phyloP scores from a whole-genome alignment of 2,797 vertebrate genomes.

The Bradypus variegatus region DNA sequence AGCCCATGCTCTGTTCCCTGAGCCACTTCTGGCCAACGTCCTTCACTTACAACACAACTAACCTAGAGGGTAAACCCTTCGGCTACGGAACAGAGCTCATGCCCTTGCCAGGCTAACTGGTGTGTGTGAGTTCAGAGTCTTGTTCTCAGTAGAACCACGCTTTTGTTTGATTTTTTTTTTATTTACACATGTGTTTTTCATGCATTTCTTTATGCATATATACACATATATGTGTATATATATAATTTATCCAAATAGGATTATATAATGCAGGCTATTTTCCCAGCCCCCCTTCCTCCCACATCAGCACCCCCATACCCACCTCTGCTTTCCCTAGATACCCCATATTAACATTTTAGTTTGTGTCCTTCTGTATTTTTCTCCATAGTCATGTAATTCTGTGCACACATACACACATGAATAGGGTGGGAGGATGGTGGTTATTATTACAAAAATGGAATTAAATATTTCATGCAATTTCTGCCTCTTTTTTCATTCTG shows the following conservation, averaged over 20 bases:
- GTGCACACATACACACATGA: background rate
- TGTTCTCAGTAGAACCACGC: background rate
- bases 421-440: background rate
- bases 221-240: background rate
- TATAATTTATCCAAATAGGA: background rate
- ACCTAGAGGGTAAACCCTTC: background rate
- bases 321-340: background rate
- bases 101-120: background rate
- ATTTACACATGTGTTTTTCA: background rate
- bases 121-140: background rate
- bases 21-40: background rate
- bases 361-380: background rate
- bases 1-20: background rate
- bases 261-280: background rate
- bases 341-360: background rate
- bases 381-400: background rate
- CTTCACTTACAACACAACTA: background rate
- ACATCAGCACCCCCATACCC: background rate
- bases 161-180: background rate
- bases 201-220: background rate
- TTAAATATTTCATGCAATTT: background rate
- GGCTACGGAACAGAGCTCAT: background rate
- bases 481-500: background rate
- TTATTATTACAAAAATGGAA: constrained; percentile 13
- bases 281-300: background rate